phyloP scores from a whole-genome alignment of 2,113 vertebrate species.

The Murina feae region DNA sequence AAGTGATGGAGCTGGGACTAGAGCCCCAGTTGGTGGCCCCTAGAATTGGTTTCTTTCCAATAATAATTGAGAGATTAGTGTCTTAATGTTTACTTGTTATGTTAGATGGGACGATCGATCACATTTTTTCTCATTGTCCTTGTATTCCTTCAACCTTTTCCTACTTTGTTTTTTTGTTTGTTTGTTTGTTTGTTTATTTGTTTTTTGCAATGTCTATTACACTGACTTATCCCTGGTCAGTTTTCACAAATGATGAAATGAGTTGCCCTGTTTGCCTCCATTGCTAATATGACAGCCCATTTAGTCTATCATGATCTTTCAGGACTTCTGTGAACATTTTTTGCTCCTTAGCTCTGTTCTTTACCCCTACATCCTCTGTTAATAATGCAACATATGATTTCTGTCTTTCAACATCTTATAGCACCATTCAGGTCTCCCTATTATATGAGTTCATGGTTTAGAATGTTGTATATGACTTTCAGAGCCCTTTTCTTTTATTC shows the following conservation, averaged over 20 bases:
- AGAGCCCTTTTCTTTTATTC: not conserved
- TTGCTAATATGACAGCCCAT: not conserved
- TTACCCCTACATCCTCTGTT: not conserved
- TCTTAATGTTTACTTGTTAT: not conserved
- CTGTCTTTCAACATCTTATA: not conserved
- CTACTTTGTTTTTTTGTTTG: no score
- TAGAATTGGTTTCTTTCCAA: not conserved
- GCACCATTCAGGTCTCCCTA: fast-evolving
- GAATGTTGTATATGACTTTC: not conserved
- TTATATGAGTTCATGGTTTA: not conserved
- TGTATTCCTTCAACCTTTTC: not conserved
- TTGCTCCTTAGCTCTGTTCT: not conserved
- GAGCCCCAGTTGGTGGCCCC: not conserved
- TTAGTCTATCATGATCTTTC: not conserved
- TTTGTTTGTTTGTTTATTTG: no score
- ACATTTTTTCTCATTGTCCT: not conserved
- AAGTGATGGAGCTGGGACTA: not conserved
- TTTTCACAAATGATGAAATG: not conserved
- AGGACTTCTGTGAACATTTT: not conserved
- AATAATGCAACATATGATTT: not conserved
- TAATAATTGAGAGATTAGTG: not conserved
- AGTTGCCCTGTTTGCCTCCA: not conserved
- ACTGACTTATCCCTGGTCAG: not conserved
- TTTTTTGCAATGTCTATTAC: not conserved
- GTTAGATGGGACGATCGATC: not conserved